Evolutionary conservation across 2,113 vertebrate species (phyloP).

Genomic region (Hypomesus transpacificus): DNA sequence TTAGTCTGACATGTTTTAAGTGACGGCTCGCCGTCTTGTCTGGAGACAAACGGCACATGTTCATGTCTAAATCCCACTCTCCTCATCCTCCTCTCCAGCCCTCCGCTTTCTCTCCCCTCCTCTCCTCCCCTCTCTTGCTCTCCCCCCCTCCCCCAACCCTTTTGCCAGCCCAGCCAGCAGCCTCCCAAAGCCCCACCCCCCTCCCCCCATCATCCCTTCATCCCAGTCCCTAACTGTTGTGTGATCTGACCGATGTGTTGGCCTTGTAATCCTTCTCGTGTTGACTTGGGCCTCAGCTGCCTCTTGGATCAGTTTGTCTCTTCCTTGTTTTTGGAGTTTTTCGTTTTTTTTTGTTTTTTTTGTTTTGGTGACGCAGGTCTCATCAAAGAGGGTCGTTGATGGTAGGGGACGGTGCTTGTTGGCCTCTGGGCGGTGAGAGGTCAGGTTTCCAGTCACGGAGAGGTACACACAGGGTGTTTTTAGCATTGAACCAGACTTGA

Average conservation of each 20-base stretch:
- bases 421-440: conserved; percentile 29
- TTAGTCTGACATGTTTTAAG: conserved; percentile 75
- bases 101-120: conserved; percentile 27
- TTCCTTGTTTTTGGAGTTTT: conserved; percentile 22
- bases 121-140: conserved; percentile 39
- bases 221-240: conserved; percentile 72
- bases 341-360: conserved; percentile 31
- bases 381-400: conserved; percentile 55
- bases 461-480: conserved; percentile 56
- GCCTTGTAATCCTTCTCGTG: conserved; percentile 78
- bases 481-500: conserved; percentile 42
- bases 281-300: conserved; percentile 79
- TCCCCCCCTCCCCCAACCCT: conserved; percentile 51
- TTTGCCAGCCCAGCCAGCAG: conserved; percentile 44
- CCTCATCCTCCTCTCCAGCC: conserved; percentile 52
- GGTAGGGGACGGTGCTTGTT: conserved; percentile 42
- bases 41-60: conserved; percentile 68
- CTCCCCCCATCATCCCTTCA: conserved; percentile 27
- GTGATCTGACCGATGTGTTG: conserved; percentile 78
- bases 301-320: conserved; percentile 72
- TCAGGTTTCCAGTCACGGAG: conserved; percentile 55
- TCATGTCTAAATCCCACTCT: conserved; percentile 57
- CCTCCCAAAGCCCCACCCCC: conserved; percentile 55
- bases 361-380: conserved; percentile 56
- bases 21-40: conserved; percentile 74